phyloP scores from a whole-genome alignment of 2,888 invertebrate species.

The Aporophyla nigra region DNA sequence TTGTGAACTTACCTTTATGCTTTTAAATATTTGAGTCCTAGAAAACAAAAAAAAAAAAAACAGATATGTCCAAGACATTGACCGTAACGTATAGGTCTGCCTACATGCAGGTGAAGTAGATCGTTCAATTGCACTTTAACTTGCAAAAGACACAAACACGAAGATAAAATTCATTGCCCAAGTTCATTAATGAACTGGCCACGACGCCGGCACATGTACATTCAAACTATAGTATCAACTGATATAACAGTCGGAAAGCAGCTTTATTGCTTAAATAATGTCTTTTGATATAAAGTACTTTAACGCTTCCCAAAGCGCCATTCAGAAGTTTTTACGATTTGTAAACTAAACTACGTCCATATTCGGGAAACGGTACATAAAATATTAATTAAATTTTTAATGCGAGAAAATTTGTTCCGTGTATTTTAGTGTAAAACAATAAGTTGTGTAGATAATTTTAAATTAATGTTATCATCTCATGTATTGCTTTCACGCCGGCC shows the following conservation, averaged over 20 bases:
- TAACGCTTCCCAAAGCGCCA: constrained; percentile 57
- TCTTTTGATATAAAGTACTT: constrained; percentile 62
- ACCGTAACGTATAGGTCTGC: background rate
- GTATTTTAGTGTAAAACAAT: constrained; percentile 16
- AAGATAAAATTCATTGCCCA: constrained; percentile 21
- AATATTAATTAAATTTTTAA: constrained; percentile 63
- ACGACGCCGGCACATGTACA: constrained; percentile 25
- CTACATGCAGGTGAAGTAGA: background rate
- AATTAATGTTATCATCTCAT: too few species aligned
- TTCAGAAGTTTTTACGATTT: constrained; percentile 66
- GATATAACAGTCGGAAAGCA: constrained; percentile 51
- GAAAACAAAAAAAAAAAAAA: background rate
- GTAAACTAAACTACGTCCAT: constrained; percentile 58
- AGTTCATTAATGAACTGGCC: constrained; percentile 38
- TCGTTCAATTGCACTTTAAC: constrained; percentile 1
- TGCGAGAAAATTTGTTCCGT: constrained; percentile 36
- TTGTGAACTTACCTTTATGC: background rate
- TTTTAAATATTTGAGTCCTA: background rate
- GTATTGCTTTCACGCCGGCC: too few species aligned
- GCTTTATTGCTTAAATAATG: constrained; percentile 65
- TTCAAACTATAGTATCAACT: constrained; percentile 15
- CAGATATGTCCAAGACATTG: background rate
- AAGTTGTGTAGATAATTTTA: background rate
- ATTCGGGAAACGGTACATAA: constrained; percentile 58
- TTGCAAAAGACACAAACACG: background rate